These are phyloP conservation scores for Brachyptera risi DNA, from an alignment of 2,888 invertebrate species.

Conservation along the genomic window DNA sequence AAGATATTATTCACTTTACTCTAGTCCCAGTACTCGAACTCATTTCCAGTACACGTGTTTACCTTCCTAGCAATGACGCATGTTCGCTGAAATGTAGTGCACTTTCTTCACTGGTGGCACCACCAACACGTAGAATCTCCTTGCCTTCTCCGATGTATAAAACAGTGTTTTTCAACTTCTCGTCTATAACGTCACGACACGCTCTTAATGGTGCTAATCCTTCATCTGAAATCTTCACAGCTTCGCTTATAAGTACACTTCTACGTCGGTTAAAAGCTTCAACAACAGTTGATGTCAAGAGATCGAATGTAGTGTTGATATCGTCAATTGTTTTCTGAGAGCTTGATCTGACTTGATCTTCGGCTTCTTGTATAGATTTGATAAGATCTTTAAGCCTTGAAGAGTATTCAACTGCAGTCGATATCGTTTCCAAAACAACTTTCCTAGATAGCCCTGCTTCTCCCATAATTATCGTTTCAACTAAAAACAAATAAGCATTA, in stretches of 20 bases:
- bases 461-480: constrained; percentile 28
- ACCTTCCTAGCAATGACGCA: constrained; percentile 42
- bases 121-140: constrained; percentile 36
- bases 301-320: constrained; percentile 40
- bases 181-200: constrained; percentile 43
- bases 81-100: constrained; percentile 34
- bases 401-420: constrained; percentile 28
- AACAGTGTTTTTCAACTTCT: constrained; percentile 43
- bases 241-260: constrained; percentile 39
- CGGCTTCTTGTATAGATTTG: constrained; percentile 25
- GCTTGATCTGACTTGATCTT: constrained; percentile 35
- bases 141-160: constrained; percentile 41
- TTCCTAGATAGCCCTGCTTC: constrained; percentile 24
- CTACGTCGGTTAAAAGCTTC: constrained; percentile 39
- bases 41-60: constrained; percentile 23
- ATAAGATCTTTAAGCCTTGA: constrained; percentile 28
- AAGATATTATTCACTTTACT: not conserved
- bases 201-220: constrained; percentile 44
- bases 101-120: constrained; percentile 26
- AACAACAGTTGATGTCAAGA: constrained; percentile 36
- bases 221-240: constrained; percentile 35
- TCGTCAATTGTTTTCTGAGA: constrained; percentile 40
- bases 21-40: not conserved
- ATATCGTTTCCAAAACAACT: constrained; percentile 26
- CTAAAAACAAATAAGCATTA: too few relatives aligned